A percentile compares a stretch with the other conserved stretches of the same genome.
Conservation (phyloP, 2,113 vertebrate genomes). For the Tapirus terrestris region DNA sequence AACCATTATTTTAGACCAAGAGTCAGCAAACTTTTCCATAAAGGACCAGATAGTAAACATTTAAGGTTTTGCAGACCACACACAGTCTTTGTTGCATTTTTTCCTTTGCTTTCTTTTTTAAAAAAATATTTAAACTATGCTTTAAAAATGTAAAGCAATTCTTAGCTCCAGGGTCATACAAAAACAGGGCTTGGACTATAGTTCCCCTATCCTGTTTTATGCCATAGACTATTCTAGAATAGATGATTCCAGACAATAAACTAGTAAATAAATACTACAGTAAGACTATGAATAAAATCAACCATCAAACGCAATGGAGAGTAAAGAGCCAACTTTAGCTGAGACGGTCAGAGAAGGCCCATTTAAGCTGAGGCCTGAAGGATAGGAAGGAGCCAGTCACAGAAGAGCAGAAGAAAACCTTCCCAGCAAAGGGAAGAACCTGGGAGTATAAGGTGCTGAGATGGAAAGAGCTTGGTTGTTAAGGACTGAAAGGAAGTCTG, state of each 20-base stretch:
- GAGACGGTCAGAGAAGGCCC: neutral
- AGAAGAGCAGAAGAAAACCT: neutral
- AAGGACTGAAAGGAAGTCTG: neutral
- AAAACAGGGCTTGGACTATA: neutral
- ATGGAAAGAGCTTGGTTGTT: neutral
- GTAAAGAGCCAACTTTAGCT: neutral
- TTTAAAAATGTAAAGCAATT: slow-evolving; percentile 16
- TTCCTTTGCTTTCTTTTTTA: neutral
- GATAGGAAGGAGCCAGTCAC: neutral
- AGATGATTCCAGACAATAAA: neutral
- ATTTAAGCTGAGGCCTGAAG: neutral
- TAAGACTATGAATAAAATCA: neutral
- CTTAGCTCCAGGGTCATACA: neutral
- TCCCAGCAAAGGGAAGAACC: neutral
- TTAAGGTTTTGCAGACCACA: neutral
- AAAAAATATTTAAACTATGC: neutral
- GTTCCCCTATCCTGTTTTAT: neutral
- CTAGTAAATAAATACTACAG: neutral
- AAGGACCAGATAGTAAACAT: neutral
- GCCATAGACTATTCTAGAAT: neutral
- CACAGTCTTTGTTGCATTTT: neutral
- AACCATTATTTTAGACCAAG: neutral
- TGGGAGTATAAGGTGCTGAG: neutral
- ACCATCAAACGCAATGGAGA: neutral
- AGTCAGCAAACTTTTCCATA: neutral